Percentiles rank a stretch among this genome's conserved stretches.
Conservation (phyloP, 2,113 vertebrate genomes). For the Lethenteron reissneri region DNA sequence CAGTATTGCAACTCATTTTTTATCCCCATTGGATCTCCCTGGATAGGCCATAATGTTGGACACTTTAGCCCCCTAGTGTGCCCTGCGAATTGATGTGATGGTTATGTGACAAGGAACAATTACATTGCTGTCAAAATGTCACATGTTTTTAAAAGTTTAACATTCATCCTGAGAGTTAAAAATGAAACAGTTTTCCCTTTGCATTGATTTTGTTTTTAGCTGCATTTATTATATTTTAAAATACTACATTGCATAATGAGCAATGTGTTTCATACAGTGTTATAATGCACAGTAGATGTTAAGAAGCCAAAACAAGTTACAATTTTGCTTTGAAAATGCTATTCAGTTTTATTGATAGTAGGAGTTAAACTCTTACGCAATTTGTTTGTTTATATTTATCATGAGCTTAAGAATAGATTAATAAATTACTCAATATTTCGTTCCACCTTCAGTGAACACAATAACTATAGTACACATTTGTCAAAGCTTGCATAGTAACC, state of each 20-base stretch:
- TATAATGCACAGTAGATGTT: not conserved
- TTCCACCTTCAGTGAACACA: not conserved
- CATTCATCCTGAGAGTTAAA: no score
- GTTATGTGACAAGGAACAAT: no score
- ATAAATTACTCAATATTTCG: not conserved
- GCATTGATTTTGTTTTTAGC: not conserved
- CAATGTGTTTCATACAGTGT: not conserved
- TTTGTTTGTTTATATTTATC: not conserved
- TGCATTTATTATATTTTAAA: not conserved
- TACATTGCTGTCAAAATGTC: no score
- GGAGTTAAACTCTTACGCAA: not conserved
- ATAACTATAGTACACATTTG: not conserved
- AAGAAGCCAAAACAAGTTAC: not conserved
- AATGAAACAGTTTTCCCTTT: not conserved
- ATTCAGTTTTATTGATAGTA: not conserved
- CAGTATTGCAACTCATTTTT: no score
- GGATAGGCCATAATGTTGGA: no score
- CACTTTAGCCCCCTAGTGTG: no score
- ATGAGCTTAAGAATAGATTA: not conserved
- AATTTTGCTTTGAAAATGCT: not conserved
- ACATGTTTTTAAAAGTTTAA: no score
- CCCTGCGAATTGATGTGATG: no score
- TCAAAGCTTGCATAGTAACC: not conserved
- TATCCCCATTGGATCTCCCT: no score
- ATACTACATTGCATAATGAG: not conserved